These are phyloP conservation scores for Drosophila bifasciata DNA, from an alignment of 1,140 invertebrate species.

Conservation along the genomic window DNA sequence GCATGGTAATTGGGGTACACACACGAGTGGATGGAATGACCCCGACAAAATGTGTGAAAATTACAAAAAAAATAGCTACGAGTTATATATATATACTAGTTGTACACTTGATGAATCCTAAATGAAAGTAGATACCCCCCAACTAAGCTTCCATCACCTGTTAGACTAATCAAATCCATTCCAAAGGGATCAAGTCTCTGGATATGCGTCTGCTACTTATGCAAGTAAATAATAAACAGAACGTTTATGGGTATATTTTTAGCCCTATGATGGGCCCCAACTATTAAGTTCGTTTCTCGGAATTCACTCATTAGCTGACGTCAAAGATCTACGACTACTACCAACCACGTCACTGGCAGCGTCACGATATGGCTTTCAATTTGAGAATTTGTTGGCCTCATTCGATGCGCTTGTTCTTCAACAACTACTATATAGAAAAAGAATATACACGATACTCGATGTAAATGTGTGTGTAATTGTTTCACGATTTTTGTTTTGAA, in stretches of 20 bases:
- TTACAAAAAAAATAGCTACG: too few relatives aligned
- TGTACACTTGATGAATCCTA: too few relatives aligned
- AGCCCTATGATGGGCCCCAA: conserved; percentile 7
- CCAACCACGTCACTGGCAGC: conserved; percentile 35
- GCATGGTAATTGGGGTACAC: too few relatives aligned
- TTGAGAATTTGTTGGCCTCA: conserved; percentile 47
- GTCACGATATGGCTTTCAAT: conserved; percentile 41
- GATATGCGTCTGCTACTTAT: too few relatives aligned
- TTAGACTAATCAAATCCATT: too few relatives aligned
- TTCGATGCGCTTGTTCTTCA: conserved; percentile 68
- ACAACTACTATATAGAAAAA: conserved; percentile 9
- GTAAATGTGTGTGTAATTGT: conserved; percentile 34
- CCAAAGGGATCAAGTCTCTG: too few relatives aligned
- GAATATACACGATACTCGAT: too few relatives aligned
- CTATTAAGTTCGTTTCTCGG: conserved; percentile 21
- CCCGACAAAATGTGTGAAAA: too few relatives aligned
- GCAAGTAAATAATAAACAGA: neutral
- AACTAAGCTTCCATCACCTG: too few relatives aligned
- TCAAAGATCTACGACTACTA: conserved; percentile 29
- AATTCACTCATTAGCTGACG: conserved; percentile 59
- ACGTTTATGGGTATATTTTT: conserved; percentile 17
- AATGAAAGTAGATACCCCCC: too few relatives aligned
- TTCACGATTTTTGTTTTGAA: conserved; percentile 64
- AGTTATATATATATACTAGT: too few relatives aligned
- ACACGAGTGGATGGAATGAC: too few relatives aligned